Evolutionary conservation across 2,888 invertebrate genomes (phyloP).

Genomic region (Agonopterix arenella): DNA sequence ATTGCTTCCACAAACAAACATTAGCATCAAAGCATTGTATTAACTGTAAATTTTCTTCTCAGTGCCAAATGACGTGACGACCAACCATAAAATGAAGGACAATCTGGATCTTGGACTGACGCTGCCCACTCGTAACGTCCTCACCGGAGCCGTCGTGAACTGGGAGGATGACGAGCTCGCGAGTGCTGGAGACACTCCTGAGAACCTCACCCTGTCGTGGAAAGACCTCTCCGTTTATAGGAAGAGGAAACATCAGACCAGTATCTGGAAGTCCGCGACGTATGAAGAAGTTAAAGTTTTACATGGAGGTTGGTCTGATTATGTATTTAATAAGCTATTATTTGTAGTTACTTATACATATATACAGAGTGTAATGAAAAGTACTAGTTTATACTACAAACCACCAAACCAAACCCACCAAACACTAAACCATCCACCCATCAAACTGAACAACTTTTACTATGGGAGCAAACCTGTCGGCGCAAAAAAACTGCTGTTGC

Average conservation of each 20-base stretch:
- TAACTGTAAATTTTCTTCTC: too few species aligned
- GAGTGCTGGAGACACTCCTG: conserved; percentile 37
- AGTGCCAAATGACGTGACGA: not conserved
- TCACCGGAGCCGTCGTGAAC: conserved; percentile 63
- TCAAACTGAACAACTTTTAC: too few species aligned
- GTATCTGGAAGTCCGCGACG: conserved; percentile 65
- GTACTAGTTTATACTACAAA: too few species aligned
- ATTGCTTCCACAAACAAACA: too few species aligned
- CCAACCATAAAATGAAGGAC: conserved; percentile 39
- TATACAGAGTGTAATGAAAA: too few species aligned
- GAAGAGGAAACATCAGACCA: conserved; percentile 60
- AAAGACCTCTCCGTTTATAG: conserved; percentile 72
- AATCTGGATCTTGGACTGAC: conserved; percentile 27
- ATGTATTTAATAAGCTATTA: too few species aligned
- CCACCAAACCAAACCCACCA: too few species aligned
- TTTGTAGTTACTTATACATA: too few species aligned
- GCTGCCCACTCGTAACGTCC: conserved; percentile 59
- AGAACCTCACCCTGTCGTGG: conserved; percentile 70
- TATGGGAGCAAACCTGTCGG: too few species aligned
- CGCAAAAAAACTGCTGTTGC: too few species aligned
- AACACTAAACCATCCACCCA: too few species aligned
- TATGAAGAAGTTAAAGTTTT: conserved; percentile 72
- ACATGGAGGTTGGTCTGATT: conserved; percentile 60
- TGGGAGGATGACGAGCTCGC: conserved; percentile 65
- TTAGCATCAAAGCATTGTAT: too few species aligned